A percentile compares a stretch with the other conserved stretches of the same genome.
Evolutionary conservation across 2,113 vertebrate species (phyloP).

Genomic region (Tragelaphus buxtoni): DNA sequence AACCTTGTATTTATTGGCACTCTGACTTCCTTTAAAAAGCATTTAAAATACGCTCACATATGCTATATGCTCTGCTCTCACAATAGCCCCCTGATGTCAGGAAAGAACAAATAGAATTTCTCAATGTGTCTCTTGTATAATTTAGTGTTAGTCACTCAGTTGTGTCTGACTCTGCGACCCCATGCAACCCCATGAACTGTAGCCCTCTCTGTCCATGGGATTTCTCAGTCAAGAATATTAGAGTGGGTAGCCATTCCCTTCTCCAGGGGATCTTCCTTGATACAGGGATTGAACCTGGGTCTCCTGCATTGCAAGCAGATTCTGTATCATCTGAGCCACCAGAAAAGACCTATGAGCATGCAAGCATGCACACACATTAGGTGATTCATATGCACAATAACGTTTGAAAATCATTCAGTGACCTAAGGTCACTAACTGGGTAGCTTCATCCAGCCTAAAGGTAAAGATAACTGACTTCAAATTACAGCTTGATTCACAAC

Average conservation of each 20-base stretch:
- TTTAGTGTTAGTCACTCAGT: neutral
- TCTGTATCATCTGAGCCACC: neutral
- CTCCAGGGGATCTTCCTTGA: neutral
- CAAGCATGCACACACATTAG: rapidly evolving
- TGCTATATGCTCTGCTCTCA: neutral
- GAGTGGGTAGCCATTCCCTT: neutral
- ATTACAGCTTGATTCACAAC: neutral
- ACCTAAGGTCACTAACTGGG: neutral
- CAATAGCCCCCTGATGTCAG: neutral
- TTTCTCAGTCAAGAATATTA: neutral
- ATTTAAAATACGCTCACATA: neutral
- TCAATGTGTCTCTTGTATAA: neutral
- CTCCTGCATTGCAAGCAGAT: neutral
- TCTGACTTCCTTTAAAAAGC: conserved; percentile 8
- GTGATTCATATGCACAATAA: neutral
- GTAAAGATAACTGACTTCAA: neutral
- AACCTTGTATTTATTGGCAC: neutral
- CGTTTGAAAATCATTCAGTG: neutral
- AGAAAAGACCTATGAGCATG: neutral
- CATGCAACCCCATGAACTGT: neutral
- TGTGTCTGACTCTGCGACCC: neutral
- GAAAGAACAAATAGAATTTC: conserved; percentile 7
- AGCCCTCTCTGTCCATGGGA: neutral
- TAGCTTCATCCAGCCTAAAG: neutral
- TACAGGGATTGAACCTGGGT: neutral